Evolutionary conservation across 1,140 invertebrate species (phyloP).

Genomic region (Asbolus verrucosus): DNA sequence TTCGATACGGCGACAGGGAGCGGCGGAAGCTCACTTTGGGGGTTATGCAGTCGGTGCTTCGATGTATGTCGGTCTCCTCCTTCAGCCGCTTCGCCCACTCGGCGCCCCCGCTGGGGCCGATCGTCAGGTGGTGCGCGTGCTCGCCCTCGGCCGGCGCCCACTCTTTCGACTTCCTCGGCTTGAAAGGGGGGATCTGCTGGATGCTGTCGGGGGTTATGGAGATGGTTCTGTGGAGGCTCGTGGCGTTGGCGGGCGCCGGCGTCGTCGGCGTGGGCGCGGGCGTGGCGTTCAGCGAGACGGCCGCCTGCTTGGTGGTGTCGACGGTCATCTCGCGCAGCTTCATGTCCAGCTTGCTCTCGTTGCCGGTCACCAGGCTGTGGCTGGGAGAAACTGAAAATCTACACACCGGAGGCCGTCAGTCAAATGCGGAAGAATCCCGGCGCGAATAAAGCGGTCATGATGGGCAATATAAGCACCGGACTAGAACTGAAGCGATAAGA

Average conservation of each 20-base stretch:
- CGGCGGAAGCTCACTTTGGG: conserved; percentile 67
- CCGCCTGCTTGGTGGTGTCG: conserved; percentile 47
- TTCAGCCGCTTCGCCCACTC: conserved; percentile 74
- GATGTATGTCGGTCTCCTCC: conserved; percentile 69
- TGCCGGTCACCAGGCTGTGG: conserved; percentile 55
- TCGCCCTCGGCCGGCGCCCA: conserved; percentile 63
- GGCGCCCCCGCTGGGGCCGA: conserved; percentile 73
- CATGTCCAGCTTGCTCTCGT: conserved; percentile 52
- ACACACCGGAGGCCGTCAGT: conserved; percentile 18
- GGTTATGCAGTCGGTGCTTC: conserved; percentile 77
- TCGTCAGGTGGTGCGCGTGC: conserved; percentile 70
- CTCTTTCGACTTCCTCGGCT: conserved; percentile 68
- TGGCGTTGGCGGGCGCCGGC: conserved; percentile 55
- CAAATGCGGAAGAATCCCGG: no score
- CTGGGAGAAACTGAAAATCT: conserved; percentile 65
- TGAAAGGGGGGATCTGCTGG: conserved; percentile 70
- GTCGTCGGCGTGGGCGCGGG: conserved; percentile 56
- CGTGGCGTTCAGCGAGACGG: conserved; percentile 48
- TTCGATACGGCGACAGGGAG: conserved; percentile 1
- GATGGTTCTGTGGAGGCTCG: conserved; percentile 59
- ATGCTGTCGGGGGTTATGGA: conserved; percentile 65
- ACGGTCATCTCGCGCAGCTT: conserved; percentile 51
- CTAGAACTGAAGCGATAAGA: no score
- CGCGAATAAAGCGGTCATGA: no score
- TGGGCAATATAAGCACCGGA: no score